Conservation (phyloP, 2,113 vertebrate species). For the Romanogobio albipinnatus region DNA sequence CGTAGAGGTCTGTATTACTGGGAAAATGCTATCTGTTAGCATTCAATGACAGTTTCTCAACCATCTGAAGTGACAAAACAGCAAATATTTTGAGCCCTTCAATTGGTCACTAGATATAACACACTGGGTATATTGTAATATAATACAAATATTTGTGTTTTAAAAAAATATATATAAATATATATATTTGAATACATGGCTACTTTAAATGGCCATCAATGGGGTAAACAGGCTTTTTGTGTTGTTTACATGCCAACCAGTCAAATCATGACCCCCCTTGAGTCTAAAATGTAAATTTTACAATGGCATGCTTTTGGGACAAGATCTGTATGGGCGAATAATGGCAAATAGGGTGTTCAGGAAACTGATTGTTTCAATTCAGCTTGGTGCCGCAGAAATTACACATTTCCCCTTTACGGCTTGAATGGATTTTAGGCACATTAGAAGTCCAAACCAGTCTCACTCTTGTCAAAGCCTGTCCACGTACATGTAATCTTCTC, state of each 20-base stretch:
- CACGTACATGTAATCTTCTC: conserved; percentile 10
- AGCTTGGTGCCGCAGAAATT: background rate
- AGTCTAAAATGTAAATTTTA: background rate
- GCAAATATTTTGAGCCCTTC: background rate
- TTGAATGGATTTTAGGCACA: background rate
- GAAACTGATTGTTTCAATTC: background rate
- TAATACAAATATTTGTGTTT: background rate
- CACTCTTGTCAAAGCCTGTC: background rate
- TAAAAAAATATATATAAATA: too few relatives aligned
- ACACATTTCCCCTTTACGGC: background rate
- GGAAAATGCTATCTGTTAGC: background rate
- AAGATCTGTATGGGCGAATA: background rate
- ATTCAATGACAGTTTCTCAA: background rate
- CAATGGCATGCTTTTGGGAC: background rate
- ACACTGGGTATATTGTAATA: background rate
- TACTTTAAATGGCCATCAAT: background rate
- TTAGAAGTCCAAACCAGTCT: background rate
- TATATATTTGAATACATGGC: too few relatives aligned
- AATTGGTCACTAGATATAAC: background rate
- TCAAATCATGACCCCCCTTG: background rate
- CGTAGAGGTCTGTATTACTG: background rate
- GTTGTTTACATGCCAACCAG: background rate
- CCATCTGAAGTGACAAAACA: background rate
- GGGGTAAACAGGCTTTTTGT: background rate
- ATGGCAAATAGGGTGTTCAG: background rate